These are phyloP conservation scores for Oenanthe melanoleuca DNA, from an alignment of 2,113 vertebrate species.

Conservation along the genomic window DNA sequence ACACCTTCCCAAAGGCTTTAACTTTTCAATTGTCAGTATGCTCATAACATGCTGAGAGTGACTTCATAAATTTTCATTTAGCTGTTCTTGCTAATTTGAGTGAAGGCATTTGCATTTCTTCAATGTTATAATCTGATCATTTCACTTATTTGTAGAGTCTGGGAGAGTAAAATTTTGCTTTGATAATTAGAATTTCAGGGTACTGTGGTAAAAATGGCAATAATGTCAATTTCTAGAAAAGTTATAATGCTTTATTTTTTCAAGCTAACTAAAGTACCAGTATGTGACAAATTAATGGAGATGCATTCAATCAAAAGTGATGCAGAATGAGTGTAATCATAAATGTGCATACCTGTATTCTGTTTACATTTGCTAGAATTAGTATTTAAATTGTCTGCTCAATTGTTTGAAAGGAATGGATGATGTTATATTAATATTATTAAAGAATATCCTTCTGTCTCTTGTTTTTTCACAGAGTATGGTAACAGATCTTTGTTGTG, in stretches of 20 bases:
- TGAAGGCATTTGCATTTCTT: neutral
- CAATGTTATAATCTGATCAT: fast-evolving
- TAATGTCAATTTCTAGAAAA: neutral
- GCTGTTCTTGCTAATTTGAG: fast-evolving
- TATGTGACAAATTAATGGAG: neutral
- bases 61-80: neutral
- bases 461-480: neutral
- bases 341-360: neutral
- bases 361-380: conserved; percentile 1
- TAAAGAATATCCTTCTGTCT: neutral
- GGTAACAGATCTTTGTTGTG: neutral
- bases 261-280: neutral
- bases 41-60: neutral
- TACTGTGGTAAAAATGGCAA: neutral
- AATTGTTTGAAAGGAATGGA: neutral
- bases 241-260: neutral
- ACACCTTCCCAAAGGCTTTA: neutral
- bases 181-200: neutral
- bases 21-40: neutral
- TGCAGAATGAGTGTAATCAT: neutral
- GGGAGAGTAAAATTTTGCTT: neutral
- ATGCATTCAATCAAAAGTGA: neutral
- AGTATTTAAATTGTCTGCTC: neutral
- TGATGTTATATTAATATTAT: neutral
- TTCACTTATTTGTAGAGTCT: neutral